A percentile compares a stretch with the other conserved stretches of the same genome.
These are phyloP conservation scores for Micronycteris hirsuta DNA, from an alignment of 2,113 vertebrate species.

Conservation along the genomic window DNA sequence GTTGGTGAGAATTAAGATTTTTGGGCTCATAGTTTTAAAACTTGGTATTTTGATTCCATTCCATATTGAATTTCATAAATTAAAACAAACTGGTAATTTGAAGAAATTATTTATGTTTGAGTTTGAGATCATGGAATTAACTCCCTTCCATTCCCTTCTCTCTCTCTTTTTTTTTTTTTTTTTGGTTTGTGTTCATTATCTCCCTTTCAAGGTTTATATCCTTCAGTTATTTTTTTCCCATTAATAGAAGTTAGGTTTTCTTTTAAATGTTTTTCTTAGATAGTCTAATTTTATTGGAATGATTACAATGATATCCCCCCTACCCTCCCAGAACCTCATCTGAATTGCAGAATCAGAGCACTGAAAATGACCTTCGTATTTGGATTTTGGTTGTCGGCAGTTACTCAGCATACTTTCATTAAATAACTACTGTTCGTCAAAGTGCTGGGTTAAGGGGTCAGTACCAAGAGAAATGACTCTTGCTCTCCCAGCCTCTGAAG, in stretches of 20 bases:
- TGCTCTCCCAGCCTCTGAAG: not conserved
- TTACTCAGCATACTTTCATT: not conserved
- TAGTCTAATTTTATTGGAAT: conserved; percentile 15
- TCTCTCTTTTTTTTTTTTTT: not conserved
- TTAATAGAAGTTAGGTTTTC: conserved; percentile 6
- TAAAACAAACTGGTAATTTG: not conserved
- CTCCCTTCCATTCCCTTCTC: not conserved
- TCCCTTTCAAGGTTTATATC: not conserved
- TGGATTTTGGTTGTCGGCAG: not conserved
- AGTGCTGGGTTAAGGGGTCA: conserved; percentile 27
- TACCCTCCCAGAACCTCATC: not conserved
- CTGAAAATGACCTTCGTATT: not conserved
- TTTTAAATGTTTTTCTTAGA: not conserved
- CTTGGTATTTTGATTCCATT: not conserved
- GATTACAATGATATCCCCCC: not conserved
- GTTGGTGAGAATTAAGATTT: not conserved
- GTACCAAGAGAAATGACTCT: not conserved
- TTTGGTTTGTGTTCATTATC: not conserved
- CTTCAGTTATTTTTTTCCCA: not conserved
- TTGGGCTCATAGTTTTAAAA: not conserved
- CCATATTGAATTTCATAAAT: not conserved
- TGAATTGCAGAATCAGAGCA: conserved; percentile 42
- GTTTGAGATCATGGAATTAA: not conserved
- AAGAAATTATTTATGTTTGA: not conserved
- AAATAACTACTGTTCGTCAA: not conserved